Evolutionary conservation across 2,113 vertebrate species (phyloP), one percentile per base, ranked within the genome.

Genomic region (Machaerirhynchus nigripectus): DNA sequence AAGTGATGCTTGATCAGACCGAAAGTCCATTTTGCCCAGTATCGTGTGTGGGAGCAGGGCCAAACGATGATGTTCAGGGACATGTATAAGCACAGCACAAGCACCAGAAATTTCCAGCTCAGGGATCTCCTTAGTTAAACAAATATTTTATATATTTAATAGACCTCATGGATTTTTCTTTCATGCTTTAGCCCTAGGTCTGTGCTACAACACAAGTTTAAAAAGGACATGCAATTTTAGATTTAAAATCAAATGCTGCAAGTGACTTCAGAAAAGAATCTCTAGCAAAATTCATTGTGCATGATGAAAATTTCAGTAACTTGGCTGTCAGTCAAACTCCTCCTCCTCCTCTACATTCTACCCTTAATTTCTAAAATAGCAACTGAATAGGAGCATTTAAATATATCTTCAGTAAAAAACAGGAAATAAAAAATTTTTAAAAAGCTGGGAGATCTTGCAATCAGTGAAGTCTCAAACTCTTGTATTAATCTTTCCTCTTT

Each of bases 261-360:
- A 85, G 3, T 15, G 39, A n/a, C 35, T 88, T 64, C 40, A 63
- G 21, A 37, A 56, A 88, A 65, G n/a, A 65, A 67, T 35, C 37
- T 56, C 67, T 28, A 70, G 9, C 23, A 13, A 59, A 84, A 49
- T 57, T 82, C 44, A 60, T 19, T 42, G 31, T 46, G 50, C 33
- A 15, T 4, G 35, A 60, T 10, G 44, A 81, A 77, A 80, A 84
- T 42, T 64, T 77, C 47, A 74, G 42, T 47, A 71, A 40, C 85
- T 35, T 87, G 93, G 79, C 71, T 89, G 88, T 64, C 85, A 86
- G 64, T 70, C 88, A 92, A 88, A 92, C 47, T 87, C 70, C 37
- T 39, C 79, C 55, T 19, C 46, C 89, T 88, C 63, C 55, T 59
- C 67, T 83, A n/a, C 44, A 56, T 65, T 89, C 80, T 59, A 40